These are phyloP conservation scores for Lasioglossum villosulum DNA, from an alignment of 2,888 invertebrate genomes.

Conservation along the genomic window DNA sequence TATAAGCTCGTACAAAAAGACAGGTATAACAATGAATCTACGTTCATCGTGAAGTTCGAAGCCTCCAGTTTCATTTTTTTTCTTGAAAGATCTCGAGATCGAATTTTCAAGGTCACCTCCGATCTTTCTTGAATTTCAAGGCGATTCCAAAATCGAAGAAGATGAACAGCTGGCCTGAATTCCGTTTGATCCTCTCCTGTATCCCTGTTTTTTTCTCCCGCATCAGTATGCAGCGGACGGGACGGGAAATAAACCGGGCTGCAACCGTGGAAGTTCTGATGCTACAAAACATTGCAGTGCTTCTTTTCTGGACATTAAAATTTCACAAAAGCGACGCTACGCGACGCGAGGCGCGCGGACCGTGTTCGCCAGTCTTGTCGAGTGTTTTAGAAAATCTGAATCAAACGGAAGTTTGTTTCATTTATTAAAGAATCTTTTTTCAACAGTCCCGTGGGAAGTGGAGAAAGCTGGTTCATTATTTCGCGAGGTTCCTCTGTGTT, in stretches of 20 bases:
- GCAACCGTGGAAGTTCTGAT: neutral
- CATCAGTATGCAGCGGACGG: neutral
- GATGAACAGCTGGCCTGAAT: neutral
- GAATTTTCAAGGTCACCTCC: neutral
- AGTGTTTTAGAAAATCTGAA: neutral
- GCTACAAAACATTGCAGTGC: constrained; percentile 4
- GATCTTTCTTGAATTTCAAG: neutral
- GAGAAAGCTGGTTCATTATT: neutral
- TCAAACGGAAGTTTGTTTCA: neutral
- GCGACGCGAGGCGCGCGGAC: neutral
- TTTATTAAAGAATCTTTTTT: constrained; percentile 1
- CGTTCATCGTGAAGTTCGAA: too few species aligned
- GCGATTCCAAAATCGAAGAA: neutral
- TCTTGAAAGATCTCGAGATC: neutral
- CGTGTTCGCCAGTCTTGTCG: neutral
- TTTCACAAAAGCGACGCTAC: neutral
- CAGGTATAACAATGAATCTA: too few species aligned
- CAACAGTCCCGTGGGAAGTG: neutral
- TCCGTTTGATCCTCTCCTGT: neutral
- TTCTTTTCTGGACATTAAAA: neutral
- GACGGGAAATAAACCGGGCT: neutral
- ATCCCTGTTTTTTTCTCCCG: neutral
- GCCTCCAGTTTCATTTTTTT: too few species aligned
- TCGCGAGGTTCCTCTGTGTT: neutral
- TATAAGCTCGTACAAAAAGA: neutral